These are phyloP conservation scores for Oppia nitens DNA, from an alignment of 1,140 invertebrate species.

Conservation along the genomic window DNA sequence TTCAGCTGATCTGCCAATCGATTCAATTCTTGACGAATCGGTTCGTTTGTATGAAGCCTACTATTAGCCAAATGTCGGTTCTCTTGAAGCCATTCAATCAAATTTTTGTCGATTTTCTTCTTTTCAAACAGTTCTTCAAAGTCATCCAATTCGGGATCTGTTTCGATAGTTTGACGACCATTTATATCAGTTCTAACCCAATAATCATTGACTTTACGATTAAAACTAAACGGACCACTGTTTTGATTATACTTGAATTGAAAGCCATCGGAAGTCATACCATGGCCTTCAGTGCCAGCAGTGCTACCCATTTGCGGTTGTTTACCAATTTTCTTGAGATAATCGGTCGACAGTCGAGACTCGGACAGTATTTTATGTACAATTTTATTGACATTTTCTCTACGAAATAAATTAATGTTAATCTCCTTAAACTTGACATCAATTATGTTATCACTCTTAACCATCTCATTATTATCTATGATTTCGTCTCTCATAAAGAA, in stretches of 20 bases:
- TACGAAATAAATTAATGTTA: conserved; percentile 46
- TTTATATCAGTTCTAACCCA: too few species aligned
- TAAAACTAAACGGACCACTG: background rate
- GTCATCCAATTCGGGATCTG: conserved; percentile 1
- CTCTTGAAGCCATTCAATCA: conserved; percentile 39
- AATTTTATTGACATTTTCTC: conserved; percentile 46
- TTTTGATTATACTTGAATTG: background rate
- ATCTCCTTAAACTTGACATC: conserved; percentile 39
- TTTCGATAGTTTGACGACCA: conserved; percentile 1
- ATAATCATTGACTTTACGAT: too few species aligned
- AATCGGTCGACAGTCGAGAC: conserved; percentile 63
- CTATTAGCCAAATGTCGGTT: conserved; percentile 42
- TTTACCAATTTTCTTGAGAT: conserved; percentile 39
- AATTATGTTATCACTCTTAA: background rate
- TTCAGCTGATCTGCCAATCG: conserved; percentile 40
- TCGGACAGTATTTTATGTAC: conserved; percentile 55
- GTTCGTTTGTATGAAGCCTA: conserved; percentile 39
- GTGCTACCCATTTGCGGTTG: background rate
- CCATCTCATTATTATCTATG: background rate
- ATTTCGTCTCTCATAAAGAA: conserved; percentile 5
- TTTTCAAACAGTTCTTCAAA: background rate
- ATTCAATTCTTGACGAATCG: conserved; percentile 45
- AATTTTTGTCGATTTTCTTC: conserved; percentile 2
- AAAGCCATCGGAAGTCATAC: background rate
- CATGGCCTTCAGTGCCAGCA: background rate